Conservation (phyloP, 2,888 invertebrate genomes). For the Glaucopsyche alexis region DNA sequence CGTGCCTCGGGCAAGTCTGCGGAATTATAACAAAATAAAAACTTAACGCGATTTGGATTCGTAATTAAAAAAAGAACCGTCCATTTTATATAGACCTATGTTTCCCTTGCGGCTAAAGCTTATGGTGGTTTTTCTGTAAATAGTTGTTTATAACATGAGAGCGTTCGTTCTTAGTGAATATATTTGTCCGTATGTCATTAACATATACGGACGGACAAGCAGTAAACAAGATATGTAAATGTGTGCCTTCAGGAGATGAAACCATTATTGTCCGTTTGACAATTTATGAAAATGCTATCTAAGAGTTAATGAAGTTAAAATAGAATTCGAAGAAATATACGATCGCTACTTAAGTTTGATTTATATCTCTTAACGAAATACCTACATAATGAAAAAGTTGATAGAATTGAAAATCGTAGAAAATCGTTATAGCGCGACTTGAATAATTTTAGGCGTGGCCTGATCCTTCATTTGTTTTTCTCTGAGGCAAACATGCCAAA, state of each 20-base stretch:
- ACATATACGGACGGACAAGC: conserved; percentile 60
- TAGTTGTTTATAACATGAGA: conserved; percentile 54
- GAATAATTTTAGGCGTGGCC: background rate
- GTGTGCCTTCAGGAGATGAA: conserved; percentile 49
- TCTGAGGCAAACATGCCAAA: no score
- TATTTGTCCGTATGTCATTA: conserved; percentile 69
- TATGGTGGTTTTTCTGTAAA: conserved; percentile 41
- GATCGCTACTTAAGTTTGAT: conserved; percentile 1
- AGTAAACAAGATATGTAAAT: conserved; percentile 73
- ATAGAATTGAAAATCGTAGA: background rate
- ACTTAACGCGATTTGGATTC: conserved; percentile 61
- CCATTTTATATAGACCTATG: conserved; percentile 48
- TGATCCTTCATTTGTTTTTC: background rate
- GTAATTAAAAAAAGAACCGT: conserved; percentile 58
- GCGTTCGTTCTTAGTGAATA: conserved; percentile 55
- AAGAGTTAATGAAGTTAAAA: conserved; percentile 29
- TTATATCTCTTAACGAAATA: background rate
- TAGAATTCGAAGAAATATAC: conserved; percentile 26
- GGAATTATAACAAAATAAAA: conserved; percentile 77
- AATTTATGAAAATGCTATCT: conserved; percentile 42
- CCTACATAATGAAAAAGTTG: background rate
- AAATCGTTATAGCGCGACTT: background rate
- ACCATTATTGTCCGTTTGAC: conserved; percentile 46
- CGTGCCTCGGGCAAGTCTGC: conserved; percentile 69
- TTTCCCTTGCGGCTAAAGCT: background rate